Evolutionary conservation across 2,888 invertebrate species (phyloP), one percentile per base, ranked within the genome.

Genomic region (Periphyllus acericola): DNA sequence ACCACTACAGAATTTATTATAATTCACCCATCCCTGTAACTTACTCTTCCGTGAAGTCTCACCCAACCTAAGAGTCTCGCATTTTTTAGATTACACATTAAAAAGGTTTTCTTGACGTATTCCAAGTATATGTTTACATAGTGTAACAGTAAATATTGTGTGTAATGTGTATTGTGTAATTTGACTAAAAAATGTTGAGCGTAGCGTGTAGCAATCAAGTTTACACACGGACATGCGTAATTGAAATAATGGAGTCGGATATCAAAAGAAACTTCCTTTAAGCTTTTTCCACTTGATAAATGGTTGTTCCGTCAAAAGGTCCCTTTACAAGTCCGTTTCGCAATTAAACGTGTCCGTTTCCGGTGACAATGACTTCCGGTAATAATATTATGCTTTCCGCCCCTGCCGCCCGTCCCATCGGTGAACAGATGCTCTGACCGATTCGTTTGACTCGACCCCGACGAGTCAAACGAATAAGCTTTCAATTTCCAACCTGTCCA

Each of bases 331-430:
- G 21, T 9, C 72, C 83, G 55, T 72, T 75, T 66, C 36, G 36
- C 75, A 84, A 84, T 84, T 84, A 84, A 75, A 84, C 75, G 75
- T 32, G 75, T 84, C 83, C 83, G 29, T 83, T 83, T 83, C 83
- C 75, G 55, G 60, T 75, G 60, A 60, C 83, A 66, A 75, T 76
- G 75, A 84, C 40, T 60, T 84, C 83, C 83, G 60, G 40, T 84
- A 75, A 84, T 84, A 75, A 84, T 75, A 83, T 75, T 83, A 76
- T 75, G 82, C 52, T 72, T n/a, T 83, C 8, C 82, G n/a, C n/a
- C 32, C 32, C 25, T 14, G 14, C 46, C 14, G 46, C 46, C 11
- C 14, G 14, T 1, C 32, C 21, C 46, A 1, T 25, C 29, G 52
- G 32, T n/a, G 34, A 32, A 83, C 82, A 83, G 82, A 83, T 83